phyloP scores from a whole-genome alignment of 2,113 vertebrate genomes.

The Misgurnus mizolepis region DNA sequence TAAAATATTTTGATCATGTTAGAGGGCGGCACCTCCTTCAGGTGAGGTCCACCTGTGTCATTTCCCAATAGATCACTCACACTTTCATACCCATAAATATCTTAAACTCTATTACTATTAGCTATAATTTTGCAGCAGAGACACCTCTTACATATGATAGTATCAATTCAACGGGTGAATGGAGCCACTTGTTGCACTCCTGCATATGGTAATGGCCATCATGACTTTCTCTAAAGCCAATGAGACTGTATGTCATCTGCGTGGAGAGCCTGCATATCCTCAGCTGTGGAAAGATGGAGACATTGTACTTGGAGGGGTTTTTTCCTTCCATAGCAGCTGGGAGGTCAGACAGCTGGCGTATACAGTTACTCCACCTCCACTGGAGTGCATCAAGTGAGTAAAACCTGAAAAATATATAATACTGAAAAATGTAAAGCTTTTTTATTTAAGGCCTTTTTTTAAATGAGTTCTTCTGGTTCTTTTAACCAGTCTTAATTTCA shows the following conservation, averaged over 20 bases:
- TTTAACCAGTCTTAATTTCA: conserved; percentile 69
- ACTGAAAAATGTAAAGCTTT: too few species aligned
- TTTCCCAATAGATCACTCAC: conserved; percentile 14
- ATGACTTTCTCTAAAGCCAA: conserved; percentile 43
- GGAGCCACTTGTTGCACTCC: conserved; percentile 41
- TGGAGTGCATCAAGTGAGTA: conserved; percentile 45
- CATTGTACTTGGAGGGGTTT: conserved; percentile 45
- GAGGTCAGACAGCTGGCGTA: conserved; percentile 36
- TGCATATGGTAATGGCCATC: conserved; percentile 44
- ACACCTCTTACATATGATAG: not conserved
- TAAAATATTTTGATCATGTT: not conserved
- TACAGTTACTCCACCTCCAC: conserved; percentile 9
- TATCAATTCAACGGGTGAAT: not conserved
- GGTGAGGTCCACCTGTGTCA: not conserved
- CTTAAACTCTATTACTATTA: not conserved
- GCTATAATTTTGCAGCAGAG: too few species aligned
- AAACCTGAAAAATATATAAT: not conserved
- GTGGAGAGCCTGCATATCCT: conserved; percentile 25
- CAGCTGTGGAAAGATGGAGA: conserved; percentile 40
- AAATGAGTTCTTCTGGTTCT: not conserved
- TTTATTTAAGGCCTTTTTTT: not conserved
- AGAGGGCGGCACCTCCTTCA: conserved; percentile 19
- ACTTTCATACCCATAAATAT: conserved; percentile 33
- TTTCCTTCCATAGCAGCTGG: conserved; percentile 41
- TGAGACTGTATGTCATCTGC: conserved; percentile 9